Base-by-base conservation (phyloP, 2,797 vertebrate genomes). In the Catharus ustulatus region DNA sequence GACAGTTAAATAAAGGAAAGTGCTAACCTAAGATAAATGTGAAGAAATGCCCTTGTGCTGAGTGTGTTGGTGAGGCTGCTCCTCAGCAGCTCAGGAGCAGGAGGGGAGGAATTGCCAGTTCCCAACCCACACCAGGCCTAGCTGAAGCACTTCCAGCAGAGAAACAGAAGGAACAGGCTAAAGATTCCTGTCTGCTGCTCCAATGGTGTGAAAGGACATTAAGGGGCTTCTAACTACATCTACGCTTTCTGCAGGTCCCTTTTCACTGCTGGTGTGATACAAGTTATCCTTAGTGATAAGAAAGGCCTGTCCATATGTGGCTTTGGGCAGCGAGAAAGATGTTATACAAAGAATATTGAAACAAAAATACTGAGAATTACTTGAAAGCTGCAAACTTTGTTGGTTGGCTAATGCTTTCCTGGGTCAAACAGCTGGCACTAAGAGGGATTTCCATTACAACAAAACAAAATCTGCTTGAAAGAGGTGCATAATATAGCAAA, bases 1-100 rank as follows among this genome's bases (percentile, higher is more conserved):
- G 88, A 88, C 59, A 85, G 95, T 93, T 96, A 97, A 95, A 97
- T 95, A 96, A 91, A 94, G 89, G 90, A 93, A 95, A 71, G 79
- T 67, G 49, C 68, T 88, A 87, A 73, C 51, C 64, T 61, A 87
- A 94, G 87, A 83, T n/a, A 83, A 89, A 95, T 61, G 82, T 49
- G 87, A 49, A 72, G 82, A 51, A 92, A 64, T 0, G 7, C 13
- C 54, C 46, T 49, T 55, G 67, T 67, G 69, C 54, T 18, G 27
- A 79, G 29, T 29, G 27, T 55, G 64, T 32, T 57, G 83, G 66
- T 34, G 52, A 38, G 78, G 62, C 63, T 48, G 43, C 3, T 81
- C 74, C 49, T 76, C 79, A 84, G 68, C 61, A 59, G 45, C 43
- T 83, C 64, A 43, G 71, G 82, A 87, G 21, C 32, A 57, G 76